phyloP scores from a whole-genome alignment of 2,113 vertebrate species.

The Gracilinanus agilis region DNA sequence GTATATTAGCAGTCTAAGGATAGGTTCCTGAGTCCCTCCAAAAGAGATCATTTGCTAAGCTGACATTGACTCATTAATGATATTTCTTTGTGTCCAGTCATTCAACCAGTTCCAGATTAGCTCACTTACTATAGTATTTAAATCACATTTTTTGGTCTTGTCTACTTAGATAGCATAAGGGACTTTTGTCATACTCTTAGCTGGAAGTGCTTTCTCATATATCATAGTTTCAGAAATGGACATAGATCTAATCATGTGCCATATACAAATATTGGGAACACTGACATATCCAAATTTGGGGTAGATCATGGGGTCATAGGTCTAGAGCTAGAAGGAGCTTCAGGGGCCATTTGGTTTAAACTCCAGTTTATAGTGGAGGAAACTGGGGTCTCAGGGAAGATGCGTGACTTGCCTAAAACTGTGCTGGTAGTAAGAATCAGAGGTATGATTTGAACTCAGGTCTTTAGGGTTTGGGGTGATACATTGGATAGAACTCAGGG shows the following conservation, averaged over 20 bases:
- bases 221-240: too few relatives aligned
- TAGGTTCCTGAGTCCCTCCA: neutral
- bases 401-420: neutral
- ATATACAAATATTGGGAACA: neutral
- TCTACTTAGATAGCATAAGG: too few relatives aligned
- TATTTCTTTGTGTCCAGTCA: neutral
- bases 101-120: neutral
- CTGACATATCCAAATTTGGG: neutral
- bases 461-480: too few relatives aligned
- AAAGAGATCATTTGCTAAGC: neutral
- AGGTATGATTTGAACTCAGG: neutral
- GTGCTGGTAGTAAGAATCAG: neutral
- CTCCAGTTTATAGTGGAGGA: neutral
- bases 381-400: neutral
- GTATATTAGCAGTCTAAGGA: neutral
- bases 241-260: neutral
- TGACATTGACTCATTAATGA: neutral
- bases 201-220: too few relatives aligned
- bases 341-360: neutral
- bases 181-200: too few relatives aligned
- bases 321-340: neutral
- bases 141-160: too few relatives aligned
- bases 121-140: neutral
- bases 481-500: too few relatives aligned
- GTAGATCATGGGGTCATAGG: neutral